Percentiles rank a stretch among this genome's conserved stretches.
Evolutionary conservation across 37 sponge, comb jelly and placozoan genomes (phyloP).

Genomic region (Eunapius fragilis): DNA sequence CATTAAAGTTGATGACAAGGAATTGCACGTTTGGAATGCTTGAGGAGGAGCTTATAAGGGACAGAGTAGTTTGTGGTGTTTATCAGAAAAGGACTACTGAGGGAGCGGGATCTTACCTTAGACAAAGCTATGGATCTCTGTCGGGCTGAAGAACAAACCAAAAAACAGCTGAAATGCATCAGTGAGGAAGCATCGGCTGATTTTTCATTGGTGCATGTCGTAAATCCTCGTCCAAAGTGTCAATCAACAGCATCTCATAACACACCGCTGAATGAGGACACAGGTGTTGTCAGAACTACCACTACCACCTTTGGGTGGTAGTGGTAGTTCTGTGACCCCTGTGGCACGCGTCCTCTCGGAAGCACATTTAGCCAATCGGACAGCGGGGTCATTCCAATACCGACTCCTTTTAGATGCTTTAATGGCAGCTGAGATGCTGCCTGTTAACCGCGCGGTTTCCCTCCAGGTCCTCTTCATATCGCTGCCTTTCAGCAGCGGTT

Average conservation of each 20-base stretch:
- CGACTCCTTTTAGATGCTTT: too few relatives aligned
- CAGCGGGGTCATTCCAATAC: too few relatives aligned
- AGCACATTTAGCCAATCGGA: too few relatives aligned
- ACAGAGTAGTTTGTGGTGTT: conserved; percentile 39
- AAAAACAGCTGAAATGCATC: not conserved
- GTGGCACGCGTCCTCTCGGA: too few relatives aligned
- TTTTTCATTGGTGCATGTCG: not conserved
- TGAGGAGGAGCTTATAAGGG: conserved; percentile 24
- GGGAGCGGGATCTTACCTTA: conserved; percentile 18
- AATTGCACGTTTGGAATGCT: not conserved
- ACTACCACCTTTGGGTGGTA: too few relatives aligned
- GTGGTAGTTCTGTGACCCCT: too few relatives aligned
- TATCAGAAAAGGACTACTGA: conserved; percentile 1
- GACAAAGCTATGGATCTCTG: conserved; percentile 28
- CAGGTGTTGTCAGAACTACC: too few relatives aligned
- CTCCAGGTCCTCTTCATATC: too few relatives aligned
- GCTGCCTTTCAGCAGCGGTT: too few relatives aligned
- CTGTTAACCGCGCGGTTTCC: too few relatives aligned
- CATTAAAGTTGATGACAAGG: conserved; percentile 10
- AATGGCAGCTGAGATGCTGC: too few relatives aligned
- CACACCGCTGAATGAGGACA: not conserved
- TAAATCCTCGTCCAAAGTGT: not conserved
- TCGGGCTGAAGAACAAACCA: conserved; percentile 26
- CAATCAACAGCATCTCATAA: not conserved
- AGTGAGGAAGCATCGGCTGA: not conserved